Evolutionary conservation across 1,140 invertebrate species (phyloP).

Genomic region (Melipona quadrifasciata): DNA sequence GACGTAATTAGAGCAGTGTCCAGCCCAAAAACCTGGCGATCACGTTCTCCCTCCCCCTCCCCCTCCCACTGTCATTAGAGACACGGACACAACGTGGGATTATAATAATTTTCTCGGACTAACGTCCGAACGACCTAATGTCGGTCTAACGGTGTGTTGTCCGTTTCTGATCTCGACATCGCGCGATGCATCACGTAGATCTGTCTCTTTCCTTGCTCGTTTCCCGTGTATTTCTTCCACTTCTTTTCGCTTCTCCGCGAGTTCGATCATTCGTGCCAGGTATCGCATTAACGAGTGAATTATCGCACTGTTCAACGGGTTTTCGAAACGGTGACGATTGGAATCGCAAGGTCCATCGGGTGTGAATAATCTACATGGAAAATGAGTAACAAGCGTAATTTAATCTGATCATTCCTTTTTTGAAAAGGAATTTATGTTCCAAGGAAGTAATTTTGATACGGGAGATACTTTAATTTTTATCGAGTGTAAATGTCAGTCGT

Average conservation of each 20-base stretch:
- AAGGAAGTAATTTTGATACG: not conserved
- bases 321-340: not conserved
- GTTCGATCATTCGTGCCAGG: not conserved
- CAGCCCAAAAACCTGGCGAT: constrained; percentile 38
- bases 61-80: constrained; percentile 23
- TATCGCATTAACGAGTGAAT: constrained; percentile 8
- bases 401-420: not conserved
- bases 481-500: not conserved
- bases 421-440: not conserved
- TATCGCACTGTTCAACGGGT: not conserved
- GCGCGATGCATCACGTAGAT: constrained; percentile 11
- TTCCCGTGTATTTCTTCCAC: not conserved
- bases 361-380: not conserved
- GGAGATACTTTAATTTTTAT: not conserved
- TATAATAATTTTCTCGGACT: constrained; percentile 28
- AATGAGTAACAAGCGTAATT: not conserved
- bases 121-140: constrained; percentile 34
- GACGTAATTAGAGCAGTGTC: constrained; percentile 29
- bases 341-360: not conserved
- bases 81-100: constrained; percentile 21
- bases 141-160: constrained; percentile 46
- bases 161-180: constrained; percentile 23
- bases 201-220: constrained; percentile 3
- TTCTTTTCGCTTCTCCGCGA: not conserved
- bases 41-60: constrained; percentile 8